Evolutionary conservation across 1,140 invertebrate genomes (phyloP).

Genomic region (Eumaeus atala): DNA sequence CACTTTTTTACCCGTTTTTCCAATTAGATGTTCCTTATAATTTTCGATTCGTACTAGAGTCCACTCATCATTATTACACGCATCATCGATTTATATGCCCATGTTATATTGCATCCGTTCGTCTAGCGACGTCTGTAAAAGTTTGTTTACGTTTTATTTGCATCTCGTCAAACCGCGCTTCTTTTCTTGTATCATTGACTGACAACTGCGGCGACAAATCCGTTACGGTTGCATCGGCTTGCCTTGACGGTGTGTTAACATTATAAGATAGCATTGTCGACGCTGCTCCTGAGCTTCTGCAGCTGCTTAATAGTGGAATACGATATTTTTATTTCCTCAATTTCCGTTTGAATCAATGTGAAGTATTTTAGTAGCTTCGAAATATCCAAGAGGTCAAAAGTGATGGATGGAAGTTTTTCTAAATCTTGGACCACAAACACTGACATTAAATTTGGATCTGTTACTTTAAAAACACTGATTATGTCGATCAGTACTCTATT

Average conservation of each 20-base stretch:
- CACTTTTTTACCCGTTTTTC: neutral
- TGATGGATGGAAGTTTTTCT: constrained; percentile 23
- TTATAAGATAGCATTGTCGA: too few relatives aligned
- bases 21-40: neutral
- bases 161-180: too few relatives aligned
- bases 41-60: constrained; percentile 7
- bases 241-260: too few relatives aligned
- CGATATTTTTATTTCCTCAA: constrained; percentile 18
- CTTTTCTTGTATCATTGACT: too few relatives aligned
- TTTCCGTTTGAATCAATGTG: constrained; percentile 18
- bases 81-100: too few relatives aligned
- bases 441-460: constrained; percentile 19
- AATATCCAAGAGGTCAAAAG: constrained; percentile 24
- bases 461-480: constrained; percentile 16
- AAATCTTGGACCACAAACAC: constrained; percentile 25
- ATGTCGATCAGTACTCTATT: constrained; percentile 18
- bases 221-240: constrained; percentile 7
- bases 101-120: neutral
- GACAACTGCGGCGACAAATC: neutral
- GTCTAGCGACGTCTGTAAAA: too few relatives aligned
- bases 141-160: too few relatives aligned
- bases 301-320: constrained; percentile 19
- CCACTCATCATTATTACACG: constrained; percentile 9
- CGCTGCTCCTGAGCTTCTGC: constrained; percentile 12
- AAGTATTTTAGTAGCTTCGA: constrained; percentile 25